A percentile compares a stretch with the other conserved stretches of the same genome.
phyloP scores from a whole-genome alignment of 2,113 vertebrate species.

The Steatornis caripensis region DNA sequence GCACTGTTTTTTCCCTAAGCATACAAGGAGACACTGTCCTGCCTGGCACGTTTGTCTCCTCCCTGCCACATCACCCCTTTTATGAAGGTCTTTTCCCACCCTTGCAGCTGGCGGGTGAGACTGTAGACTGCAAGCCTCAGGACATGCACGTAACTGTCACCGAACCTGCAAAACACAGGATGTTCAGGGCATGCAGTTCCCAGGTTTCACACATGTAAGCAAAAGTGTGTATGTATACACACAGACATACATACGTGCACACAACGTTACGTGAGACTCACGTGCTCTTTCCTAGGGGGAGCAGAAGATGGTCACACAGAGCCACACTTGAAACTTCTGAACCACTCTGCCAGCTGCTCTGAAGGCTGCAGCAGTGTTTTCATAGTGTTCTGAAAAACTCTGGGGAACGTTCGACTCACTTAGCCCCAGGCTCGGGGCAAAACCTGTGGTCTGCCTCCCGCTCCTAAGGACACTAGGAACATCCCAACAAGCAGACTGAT shows the following conservation, averaged over 20 bases:
- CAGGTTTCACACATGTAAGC: rapidly evolving
- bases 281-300: neutral
- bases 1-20: rapidly evolving
- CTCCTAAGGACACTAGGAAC: neutral
- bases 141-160: neutral
- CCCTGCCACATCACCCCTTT: no score
- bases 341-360: neutral
- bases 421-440: neutral
- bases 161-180: neutral
- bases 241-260: no score
- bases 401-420: rapidly evolving
- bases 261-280: rapidly evolving
- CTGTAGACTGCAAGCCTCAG: neutral
- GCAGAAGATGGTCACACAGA: neutral
- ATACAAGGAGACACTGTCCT: rapidly evolving
- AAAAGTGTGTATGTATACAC: rapidly evolving
- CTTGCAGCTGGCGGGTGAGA: neutral
- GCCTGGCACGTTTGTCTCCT: neutral
- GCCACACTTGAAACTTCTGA: rapidly evolving
- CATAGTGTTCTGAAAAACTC: neutral
- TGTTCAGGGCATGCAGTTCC: neutral
- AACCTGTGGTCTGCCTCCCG: neutral
- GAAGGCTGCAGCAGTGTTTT: neutral
- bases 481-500: neutral
- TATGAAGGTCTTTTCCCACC: neutral